These are phyloP conservation scores for Asobara japonica DNA, from an alignment of 1,140 invertebrate genomes.

Conservation along the genomic window DNA sequence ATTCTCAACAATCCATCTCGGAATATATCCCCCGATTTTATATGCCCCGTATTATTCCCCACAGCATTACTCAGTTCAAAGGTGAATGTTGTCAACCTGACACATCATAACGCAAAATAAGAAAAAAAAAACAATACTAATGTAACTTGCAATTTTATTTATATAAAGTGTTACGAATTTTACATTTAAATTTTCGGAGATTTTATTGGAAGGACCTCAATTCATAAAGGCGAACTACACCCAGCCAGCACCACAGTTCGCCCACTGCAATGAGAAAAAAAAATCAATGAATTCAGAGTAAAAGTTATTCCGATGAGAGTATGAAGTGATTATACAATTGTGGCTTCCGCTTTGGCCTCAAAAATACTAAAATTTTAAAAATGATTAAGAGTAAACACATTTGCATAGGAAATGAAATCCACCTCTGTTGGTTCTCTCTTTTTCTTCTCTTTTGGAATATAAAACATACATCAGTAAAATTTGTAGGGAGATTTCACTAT, in stretches of 20 bases:
- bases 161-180: not conserved
- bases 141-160: not conserved
- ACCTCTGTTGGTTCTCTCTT: no score
- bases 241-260: conserved; percentile 52
- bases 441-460: no score
- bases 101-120: not conserved
- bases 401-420: no score
- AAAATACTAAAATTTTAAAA: no score
- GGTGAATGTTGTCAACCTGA: not conserved
- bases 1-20: conserved; percentile 10
- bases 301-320: not conserved
- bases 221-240: conserved; percentile 48
- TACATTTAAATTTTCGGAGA: not conserved
- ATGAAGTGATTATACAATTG: not conserved
- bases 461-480: no score
- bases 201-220: conserved; percentile 41
- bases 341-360: no score
- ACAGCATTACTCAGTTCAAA: not conserved
- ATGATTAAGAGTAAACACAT: no score
- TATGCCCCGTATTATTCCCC: conserved; percentile 10
- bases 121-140: not conserved
- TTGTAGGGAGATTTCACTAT: no score
- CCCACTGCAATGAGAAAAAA: conserved; percentile 41
- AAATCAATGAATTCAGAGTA: not conserved
- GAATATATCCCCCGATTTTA: not conserved